Base-by-base conservation (phyloP, 2,797 vertebrate genomes). In the Nothura maculosa region DNA sequence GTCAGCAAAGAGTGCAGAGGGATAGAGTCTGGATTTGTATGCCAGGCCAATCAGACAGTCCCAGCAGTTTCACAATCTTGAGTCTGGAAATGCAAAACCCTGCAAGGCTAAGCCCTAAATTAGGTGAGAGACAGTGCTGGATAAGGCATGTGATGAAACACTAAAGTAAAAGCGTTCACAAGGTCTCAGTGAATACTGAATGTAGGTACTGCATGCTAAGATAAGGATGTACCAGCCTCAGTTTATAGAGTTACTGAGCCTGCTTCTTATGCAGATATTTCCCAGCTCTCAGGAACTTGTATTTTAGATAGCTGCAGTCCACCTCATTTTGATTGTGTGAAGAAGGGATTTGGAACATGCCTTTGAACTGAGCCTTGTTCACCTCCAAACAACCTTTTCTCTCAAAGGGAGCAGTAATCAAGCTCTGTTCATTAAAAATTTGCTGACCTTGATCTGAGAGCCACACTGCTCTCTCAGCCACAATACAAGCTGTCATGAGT, bases 371-470 rank as follows among this genome's bases (percentile, higher is more conserved):
- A 93, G 54, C 10, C 45, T 85, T 40, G 32, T 73, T 94, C 87
- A 94, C 70, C 63, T 93, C 68, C 83, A 90, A 88, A 80, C 52
- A 90, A 84, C 70, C 73, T 91, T 87, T 58, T 70, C 58, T 58
- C 72, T 43, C 67, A 91, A 77, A 72, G 54, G 68, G 64, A 85
- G 27, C 48, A 62, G 42, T 85, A 85, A 93, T 74, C 72, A 77
- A 86, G 75, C 38, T 54, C n/a, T 5, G 4, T 62, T 94, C 85
- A 68, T 90, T 80, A 88, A 81, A 92, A 80, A 77, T 75, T 63
- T 77, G 86, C 72, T 90, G 78, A 75, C 78, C 81, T 86, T 84
- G 70, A 61, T 92, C 20, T 76, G 57, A 52, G 80, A 86, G 72
- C 14, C 61, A 25, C 28, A 6, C 17, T 67, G 28, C 55, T 50